phyloP scores from a whole-genome alignment of 2,113 vertebrate genomes.

The Synchiropus splendidus region DNA sequence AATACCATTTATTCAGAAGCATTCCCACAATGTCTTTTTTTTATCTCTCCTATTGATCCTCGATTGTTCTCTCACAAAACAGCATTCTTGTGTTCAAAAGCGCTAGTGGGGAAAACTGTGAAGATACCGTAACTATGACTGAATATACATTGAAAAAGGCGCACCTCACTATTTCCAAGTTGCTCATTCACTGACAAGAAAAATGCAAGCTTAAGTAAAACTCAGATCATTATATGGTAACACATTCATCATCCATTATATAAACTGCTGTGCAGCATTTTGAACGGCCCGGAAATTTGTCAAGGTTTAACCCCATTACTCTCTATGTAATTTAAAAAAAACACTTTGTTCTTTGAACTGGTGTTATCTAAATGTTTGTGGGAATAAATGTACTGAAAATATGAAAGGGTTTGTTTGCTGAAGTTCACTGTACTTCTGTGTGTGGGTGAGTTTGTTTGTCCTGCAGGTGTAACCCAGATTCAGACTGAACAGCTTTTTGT shows the following conservation, averaged over 20 bases:
- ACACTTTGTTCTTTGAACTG: no score
- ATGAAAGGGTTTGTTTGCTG: no score
- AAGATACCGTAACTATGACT: no score
- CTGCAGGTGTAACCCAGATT: constrained; percentile 60
- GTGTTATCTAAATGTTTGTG: no score
- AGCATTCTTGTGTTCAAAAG: no score
- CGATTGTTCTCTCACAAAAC: no score
- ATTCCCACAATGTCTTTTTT: no score
- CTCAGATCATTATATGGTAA: constrained; percentile 23
- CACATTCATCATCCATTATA: constrained; percentile 26
- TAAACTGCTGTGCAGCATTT: constrained; percentile 16
- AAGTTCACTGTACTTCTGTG: neutral
- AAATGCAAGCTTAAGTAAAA: constrained; percentile 21
- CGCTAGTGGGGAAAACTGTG: no score
- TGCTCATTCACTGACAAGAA: constrained; percentile 7
- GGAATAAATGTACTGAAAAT: no score
- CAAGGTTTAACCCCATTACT: constrained; percentile 21
- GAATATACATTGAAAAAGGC: neutral
- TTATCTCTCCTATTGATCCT: no score
- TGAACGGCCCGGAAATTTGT: constrained; percentile 16
- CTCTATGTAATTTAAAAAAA: constrained; percentile 27
- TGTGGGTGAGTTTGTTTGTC: constrained; percentile 24
- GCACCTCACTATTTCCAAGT: constrained; percentile 8
- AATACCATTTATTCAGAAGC: no score
- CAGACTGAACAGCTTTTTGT: constrained; percentile 45